phyloP scores from a whole-genome alignment of 2,888 invertebrate species.

The Drosophila nr. fundita region DNA sequence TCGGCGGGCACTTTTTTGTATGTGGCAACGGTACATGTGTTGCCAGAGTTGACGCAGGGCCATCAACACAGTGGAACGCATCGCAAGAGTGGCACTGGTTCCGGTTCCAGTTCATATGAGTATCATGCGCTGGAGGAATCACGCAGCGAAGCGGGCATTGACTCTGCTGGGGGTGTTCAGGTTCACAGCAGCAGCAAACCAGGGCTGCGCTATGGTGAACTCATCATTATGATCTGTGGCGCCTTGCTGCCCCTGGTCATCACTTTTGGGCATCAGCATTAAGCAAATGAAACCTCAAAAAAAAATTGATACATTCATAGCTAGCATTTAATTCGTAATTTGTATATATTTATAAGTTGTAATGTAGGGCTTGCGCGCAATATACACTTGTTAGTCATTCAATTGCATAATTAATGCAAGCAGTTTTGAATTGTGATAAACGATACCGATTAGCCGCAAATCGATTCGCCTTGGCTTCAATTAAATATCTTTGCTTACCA shows the following conservation, averaged over 20 bases:
- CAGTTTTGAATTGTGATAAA: background rate
- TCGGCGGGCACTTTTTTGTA: constrained; percentile 99
- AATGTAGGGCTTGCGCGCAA: constrained; percentile 8
- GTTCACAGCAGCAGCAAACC: constrained; percentile 67
- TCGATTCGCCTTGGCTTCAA: background rate
- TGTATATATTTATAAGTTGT: constrained; percentile 27
- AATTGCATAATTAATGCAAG: background rate
- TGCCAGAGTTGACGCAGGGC: constrained; percentile 94
- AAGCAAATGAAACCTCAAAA: constrained; percentile 55
- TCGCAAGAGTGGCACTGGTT: constrained; percentile 19
- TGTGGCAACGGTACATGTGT: constrained; percentile 98
- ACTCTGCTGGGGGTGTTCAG: background rate
- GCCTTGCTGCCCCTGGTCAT: constrained; percentile 94
- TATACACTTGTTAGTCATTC: constrained; percentile 19
- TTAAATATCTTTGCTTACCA: background rate
- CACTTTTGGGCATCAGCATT: constrained; percentile 96
- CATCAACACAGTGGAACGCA: constrained; percentile 84
- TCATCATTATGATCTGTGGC: constrained; percentile 93
- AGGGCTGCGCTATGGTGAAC: constrained; percentile 91
- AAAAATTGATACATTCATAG: background rate
- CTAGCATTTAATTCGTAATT: constrained; percentile 5
- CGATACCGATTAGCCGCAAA: background rate
- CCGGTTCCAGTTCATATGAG: constrained; percentile 47
- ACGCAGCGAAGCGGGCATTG: constrained; percentile 30
- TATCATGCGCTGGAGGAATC: constrained; percentile 79